Base-by-base conservation (phyloP, 2,113 vertebrate genomes). In the Pan paniscus region DNA sequence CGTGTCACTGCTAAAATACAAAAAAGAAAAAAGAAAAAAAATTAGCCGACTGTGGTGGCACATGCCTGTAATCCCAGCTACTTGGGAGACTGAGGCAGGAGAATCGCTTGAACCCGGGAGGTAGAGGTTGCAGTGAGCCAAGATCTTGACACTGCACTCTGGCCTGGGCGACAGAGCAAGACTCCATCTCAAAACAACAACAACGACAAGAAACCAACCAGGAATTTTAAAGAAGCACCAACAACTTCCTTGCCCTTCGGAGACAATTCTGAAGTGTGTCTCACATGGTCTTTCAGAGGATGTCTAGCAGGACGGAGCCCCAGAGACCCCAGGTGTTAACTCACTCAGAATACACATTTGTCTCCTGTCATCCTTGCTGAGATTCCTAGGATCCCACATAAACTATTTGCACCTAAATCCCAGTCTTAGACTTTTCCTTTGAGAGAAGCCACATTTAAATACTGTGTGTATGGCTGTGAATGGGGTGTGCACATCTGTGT, bases 401-500 rank as follows among this genome's bases (percentile, higher is more conserved):
- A 68, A 20, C 18, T 43, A 64, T 27, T 35, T 38, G 27, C 23
- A 27, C 25, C 30, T 64, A 75, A 14, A 61, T 23, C 48, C 8
- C 32, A 32, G 50, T 40, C 48, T 75, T 20, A 38, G 43, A 20
- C 17, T 27, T 43, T 87, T 43, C 50, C 46, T 87, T 52, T 38
- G 38, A 70, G 30, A 81, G 50, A 89, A 80, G 10, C 11, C 50
- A 82, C 72, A n/a, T 80, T 67, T 43, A 84, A 85, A 82, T 6
- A 8, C 30, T 12, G 48, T 13, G 43, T 38, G 5, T 75, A 2
- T 16, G 9, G 48, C 59, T 52, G 83, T 50, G 27, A 82, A 25
- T 38, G 17, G 0, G 38, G 38, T 22, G 8, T 3, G 35, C 8
- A n/a, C 4, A 8, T 40, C 64, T 0, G 0, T 18, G 17, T 50